These are phyloP conservation scores for Stenotaenia linearis DNA, from an alignment of 2,888 invertebrate genomes.

Conservation along the genomic window DNA sequence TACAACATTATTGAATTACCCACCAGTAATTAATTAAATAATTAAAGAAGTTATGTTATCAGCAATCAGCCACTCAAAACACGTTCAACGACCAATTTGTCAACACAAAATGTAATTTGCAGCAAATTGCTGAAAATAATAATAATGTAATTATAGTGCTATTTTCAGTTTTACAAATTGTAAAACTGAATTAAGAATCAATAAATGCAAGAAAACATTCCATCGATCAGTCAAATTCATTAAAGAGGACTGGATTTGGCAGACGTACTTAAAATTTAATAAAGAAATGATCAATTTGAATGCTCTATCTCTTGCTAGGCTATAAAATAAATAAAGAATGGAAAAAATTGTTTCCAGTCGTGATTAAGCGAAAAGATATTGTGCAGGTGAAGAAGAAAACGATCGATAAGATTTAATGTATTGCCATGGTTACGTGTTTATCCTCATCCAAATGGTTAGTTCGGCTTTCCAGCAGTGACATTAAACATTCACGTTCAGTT, in stretches of 20 bases:
- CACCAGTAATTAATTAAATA: too few relatives aligned
- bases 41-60: too few relatives aligned
- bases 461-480: background rate
- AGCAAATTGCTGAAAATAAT: too few relatives aligned
- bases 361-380: background rate
- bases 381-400: background rate
- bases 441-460: background rate
- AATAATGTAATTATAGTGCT: too few relatives aligned
- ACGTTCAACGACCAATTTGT: too few relatives aligned
- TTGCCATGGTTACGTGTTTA: background rate
- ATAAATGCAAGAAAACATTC: background rate
- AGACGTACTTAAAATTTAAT: background rate
- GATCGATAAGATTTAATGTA: background rate
- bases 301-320: background rate
- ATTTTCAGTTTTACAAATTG: too few relatives aligned
- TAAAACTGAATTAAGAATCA: background rate
- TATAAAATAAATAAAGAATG: background rate
- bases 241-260: background rate
- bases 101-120: too few relatives aligned
- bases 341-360: background rate
- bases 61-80: too few relatives aligned
- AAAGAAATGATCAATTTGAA: background rate
- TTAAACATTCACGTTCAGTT: background rate
- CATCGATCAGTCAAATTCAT: background rate
- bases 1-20: too few relatives aligned